Percentiles rank a stretch among this genome's conserved stretches.
Conservation (phyloP, 92 coral and sea anemone genomes). For the Isaurus tuberculatus region DNA sequence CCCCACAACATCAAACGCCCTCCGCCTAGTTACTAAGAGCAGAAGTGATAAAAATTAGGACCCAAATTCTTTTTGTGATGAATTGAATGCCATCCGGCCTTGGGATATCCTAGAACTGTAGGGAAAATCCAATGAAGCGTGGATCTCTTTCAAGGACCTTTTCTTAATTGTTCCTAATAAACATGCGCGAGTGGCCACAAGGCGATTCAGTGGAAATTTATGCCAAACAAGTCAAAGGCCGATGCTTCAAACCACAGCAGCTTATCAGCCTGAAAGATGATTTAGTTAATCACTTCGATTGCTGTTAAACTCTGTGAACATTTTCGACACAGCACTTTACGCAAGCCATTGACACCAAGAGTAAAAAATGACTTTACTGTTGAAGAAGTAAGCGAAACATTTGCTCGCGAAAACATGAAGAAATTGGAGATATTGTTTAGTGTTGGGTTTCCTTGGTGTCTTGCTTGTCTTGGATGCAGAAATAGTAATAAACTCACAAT, state of each 20-base stretch:
- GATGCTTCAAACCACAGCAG: neutral
- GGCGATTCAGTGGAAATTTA: constrained; percentile 51
- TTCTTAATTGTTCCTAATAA: constrained; percentile 56
- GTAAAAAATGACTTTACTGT: constrained; percentile 12
- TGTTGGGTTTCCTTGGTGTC: no score
- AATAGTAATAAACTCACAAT: no score
- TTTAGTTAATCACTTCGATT: neutral
- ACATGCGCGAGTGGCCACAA: constrained; percentile 45
- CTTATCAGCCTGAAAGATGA: neutral
- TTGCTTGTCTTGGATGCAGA: no score
- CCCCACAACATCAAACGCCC: constrained; percentile 46
- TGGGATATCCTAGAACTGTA: constrained; percentile 40
- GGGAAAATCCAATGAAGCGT: constrained; percentile 22
- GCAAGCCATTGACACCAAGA: constrained; percentile 25
- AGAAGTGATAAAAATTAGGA: constrained; percentile 46
- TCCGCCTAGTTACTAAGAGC: constrained; percentile 23
- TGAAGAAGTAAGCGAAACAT: constrained; percentile 8
- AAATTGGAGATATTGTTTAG: no score
- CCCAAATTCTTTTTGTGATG: constrained; percentile 31
- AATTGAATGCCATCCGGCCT: constrained; percentile 29
- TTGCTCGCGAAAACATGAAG: constrained; percentile 35
- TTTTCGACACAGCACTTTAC: neutral
- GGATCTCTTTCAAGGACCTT: constrained; percentile 52
- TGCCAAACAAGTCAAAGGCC: constrained; percentile 27
- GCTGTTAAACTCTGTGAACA: constrained; percentile 8